phyloP scores from a whole-genome alignment of 2,113 vertebrate species.

The Neofelis nebulosa region DNA sequence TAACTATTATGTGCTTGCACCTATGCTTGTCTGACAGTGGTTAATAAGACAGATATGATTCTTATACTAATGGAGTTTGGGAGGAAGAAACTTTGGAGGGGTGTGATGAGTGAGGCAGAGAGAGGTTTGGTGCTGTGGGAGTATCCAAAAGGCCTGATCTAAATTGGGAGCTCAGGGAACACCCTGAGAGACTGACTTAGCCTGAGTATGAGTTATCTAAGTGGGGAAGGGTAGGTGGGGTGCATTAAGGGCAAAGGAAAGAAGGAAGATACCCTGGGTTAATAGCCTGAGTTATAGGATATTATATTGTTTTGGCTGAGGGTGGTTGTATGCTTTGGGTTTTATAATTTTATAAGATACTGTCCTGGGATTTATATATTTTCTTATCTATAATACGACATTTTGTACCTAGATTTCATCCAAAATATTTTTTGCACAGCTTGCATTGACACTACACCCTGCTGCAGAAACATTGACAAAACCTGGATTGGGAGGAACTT shows the following conservation, averaged over 20 bases:
- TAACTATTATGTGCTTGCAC: background rate
- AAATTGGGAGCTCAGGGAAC: background rate
- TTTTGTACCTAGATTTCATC: background rate
- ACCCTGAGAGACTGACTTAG: background rate
- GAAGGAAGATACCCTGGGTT: background rate
- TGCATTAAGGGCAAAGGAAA: background rate
- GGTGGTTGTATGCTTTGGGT: background rate
- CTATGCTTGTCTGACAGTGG: background rate
- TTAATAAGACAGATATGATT: background rate
- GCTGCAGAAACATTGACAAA: background rate
- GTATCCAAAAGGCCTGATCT: background rate
- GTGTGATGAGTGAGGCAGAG: background rate
- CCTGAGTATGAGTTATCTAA: background rate
- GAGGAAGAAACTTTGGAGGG: background rate
- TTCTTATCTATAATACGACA: background rate
- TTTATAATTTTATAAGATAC: slow-evolving; percentile 34
- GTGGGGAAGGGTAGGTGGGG: background rate
- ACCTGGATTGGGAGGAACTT: background rate
- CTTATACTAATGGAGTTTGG: background rate
- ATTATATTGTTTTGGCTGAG: background rate
- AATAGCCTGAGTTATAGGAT: background rate
- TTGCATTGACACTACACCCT: background rate
- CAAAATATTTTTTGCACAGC: background rate
- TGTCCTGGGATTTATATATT: background rate
- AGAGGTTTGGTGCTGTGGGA: background rate